These are phyloP conservation scores for Molossus molossus DNA, from an alignment of 2,797 vertebrate genomes.

Conservation along the genomic window DNA sequence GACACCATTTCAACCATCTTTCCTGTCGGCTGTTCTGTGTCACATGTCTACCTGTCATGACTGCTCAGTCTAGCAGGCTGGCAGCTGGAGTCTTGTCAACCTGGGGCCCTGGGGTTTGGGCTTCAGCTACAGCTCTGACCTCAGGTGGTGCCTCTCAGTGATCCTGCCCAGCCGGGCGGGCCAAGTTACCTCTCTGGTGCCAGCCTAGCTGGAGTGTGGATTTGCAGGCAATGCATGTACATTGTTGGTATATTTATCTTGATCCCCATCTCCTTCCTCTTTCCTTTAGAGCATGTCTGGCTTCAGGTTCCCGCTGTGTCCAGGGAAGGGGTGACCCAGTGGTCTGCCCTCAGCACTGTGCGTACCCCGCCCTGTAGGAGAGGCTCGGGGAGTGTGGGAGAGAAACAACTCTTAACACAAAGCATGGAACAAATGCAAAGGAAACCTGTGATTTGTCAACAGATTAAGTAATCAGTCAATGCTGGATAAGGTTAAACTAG, in stretches of 20 bases:
- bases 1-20: background rate
- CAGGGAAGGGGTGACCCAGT: background rate
- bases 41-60: fast-evolving
- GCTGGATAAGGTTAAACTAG: constrained; percentile 19
- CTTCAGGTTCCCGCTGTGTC: background rate
- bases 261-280: constrained; percentile 1
- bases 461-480: background rate
- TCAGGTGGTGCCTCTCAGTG: background rate
- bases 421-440: background rate
- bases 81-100: background rate
- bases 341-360: background rate
- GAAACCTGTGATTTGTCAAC: background rate
- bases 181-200: background rate
- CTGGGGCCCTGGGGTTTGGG: background rate
- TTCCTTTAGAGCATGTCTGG: background rate
- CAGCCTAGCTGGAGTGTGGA: background rate
- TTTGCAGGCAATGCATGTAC: background rate
- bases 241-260: constrained; percentile 21
- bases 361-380: background rate
- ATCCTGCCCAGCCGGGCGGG: background rate
- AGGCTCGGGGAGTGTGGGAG: background rate
- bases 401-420: background rate
- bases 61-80: background rate
- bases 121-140: background rate
- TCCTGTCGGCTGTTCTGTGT: background rate